phyloP scores from a whole-genome alignment of 2,797 vertebrate genomes.

The Delichon dasypus region DNA sequence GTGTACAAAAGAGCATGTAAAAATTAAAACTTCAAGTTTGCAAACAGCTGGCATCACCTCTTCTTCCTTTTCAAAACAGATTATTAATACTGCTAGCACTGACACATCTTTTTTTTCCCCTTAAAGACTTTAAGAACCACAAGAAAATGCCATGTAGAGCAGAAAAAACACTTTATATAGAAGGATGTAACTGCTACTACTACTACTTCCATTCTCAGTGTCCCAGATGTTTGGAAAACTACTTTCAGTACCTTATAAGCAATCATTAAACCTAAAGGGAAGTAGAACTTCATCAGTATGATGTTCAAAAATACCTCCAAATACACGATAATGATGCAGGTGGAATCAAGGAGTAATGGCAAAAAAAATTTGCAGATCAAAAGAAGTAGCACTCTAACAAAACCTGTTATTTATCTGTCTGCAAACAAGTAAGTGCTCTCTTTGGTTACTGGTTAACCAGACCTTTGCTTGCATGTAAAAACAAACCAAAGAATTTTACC shows the following conservation, averaged over 20 bases:
- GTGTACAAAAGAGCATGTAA: neutral
- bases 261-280: neutral
- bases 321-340: neutral
- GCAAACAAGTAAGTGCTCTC: neutral
- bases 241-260: neutral
- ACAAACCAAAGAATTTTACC: neutral
- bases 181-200: neutral
- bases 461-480: neutral
- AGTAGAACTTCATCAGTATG: neutral
- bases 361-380: neutral
- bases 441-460: neutral
- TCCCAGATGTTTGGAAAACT: neutral
- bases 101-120: rapidly evolving
- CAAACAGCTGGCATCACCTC: neutral
- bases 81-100: neutral
- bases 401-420: neutral
- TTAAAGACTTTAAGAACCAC: neutral
- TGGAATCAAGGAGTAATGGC: neutral
- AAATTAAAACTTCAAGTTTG: neutral
- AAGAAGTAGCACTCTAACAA: neutral
- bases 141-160: neutral
- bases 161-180: neutral
- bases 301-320: neutral
- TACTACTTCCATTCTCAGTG: neutral
- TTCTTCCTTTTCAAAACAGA: neutral